Percentiles rank a stretch among this genome's conserved stretches.
Conservation (phyloP, 2,113 vertebrate genomes). For the Calidris pygmaea region DNA sequence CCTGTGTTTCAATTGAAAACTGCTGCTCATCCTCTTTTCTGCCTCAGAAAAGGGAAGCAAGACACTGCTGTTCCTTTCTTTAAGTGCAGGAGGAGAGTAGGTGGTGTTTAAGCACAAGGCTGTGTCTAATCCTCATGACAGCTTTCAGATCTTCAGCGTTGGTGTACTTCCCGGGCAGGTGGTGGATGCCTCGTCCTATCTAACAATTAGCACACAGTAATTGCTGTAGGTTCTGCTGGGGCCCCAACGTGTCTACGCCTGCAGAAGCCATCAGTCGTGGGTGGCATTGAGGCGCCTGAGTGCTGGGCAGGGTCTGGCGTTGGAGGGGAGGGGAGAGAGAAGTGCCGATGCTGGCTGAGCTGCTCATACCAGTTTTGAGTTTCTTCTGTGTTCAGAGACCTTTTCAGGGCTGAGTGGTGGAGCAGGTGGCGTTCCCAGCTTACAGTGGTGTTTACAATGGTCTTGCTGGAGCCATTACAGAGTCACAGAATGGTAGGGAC, state of each 20-base stretch:
- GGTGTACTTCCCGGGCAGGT: not conserved
- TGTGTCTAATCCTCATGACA: not conserved
- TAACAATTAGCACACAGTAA: fast-evolving
- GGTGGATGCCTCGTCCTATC: not conserved
- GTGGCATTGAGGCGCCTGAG: fast-evolving
- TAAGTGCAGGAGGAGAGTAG: not conserved
- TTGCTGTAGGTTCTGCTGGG: not conserved
- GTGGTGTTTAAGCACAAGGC: not conserved
- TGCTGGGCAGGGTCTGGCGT: not conserved
- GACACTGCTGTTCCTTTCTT: not conserved
- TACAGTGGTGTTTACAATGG: fast-evolving
- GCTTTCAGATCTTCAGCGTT: not conserved
- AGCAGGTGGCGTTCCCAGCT: fast-evolving
- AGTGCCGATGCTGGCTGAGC: not conserved
- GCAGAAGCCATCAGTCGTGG: not conserved
- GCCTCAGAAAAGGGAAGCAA: conserved; percentile 33
- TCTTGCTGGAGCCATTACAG: not conserved
- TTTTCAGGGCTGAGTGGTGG: not conserved
- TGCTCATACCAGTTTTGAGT: fast-evolving
- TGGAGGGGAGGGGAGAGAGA: not conserved
- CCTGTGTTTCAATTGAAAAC: not conserved
- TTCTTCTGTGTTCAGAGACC: fast-evolving
- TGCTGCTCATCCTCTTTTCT: conserved; percentile 30
- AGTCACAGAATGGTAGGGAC: not conserved
- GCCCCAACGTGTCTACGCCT: fast-evolving